These are phyloP conservation scores for Callyntrura guangdongensis DNA, from an alignment of 2,888 invertebrate species.

Conservation along the genomic window DNA sequence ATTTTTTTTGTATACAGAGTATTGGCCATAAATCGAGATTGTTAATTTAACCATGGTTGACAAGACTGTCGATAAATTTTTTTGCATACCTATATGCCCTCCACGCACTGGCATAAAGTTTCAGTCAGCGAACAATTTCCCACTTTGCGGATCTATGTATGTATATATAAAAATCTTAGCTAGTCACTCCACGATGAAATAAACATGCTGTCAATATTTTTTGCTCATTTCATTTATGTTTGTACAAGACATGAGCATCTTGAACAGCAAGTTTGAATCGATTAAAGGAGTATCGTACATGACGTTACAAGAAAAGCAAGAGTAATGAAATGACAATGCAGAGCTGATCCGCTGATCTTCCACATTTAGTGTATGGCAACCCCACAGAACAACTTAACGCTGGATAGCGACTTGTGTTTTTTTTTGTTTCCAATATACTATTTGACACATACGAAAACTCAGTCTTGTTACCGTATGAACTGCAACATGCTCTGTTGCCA, in stretches of 20 bases:
- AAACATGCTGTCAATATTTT: constrained; percentile 37
- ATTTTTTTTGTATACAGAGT: background rate
- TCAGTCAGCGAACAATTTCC: constrained; percentile 26
- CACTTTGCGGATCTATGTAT: background rate
- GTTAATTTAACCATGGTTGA: constrained; percentile 54
- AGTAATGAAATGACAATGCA: constrained; percentile 21
- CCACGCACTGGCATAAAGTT: background rate
- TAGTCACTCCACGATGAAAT: background rate
- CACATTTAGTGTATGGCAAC: background rate
- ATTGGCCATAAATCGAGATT: background rate
- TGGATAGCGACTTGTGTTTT: background rate
- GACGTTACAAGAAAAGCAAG: background rate
- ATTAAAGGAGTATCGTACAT: constrained; percentile 9
- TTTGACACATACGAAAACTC: constrained; percentile 43
- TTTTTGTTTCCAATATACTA: constrained; percentile 4
- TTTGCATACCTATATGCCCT: constrained; percentile 8
- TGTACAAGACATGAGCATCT: constrained; percentile 35
- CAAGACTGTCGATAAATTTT: constrained; percentile 68
- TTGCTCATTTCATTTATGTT: constrained; percentile 53
- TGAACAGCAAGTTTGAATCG: background rate
- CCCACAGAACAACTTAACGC: background rate
- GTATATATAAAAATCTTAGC: background rate
- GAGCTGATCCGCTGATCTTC: constrained; percentile 10
- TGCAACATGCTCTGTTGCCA: background rate
- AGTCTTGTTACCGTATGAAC: background rate